Evolutionary conservation across 2,113 vertebrate species (phyloP).

Genomic region (Rattus rattus): DNA sequence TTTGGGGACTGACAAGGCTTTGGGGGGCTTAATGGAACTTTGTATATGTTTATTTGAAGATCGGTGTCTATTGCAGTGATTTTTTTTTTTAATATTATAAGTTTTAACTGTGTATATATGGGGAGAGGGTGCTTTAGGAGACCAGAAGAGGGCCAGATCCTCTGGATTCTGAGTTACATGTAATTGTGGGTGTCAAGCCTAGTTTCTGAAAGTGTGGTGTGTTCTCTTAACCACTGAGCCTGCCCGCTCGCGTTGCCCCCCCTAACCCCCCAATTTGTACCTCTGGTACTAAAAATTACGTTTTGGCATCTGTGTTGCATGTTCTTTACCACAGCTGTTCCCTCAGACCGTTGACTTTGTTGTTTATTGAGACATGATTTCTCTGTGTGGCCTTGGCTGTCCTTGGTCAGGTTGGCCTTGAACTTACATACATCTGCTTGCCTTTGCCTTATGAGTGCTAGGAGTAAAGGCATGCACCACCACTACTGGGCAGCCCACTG

Average conservation of each 20-base stretch:
- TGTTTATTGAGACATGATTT: neutral
- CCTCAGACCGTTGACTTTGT: neutral
- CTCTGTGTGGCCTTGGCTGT: neutral
- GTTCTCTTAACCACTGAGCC: neutral
- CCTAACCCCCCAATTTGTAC: neutral
- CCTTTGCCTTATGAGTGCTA: neutral
- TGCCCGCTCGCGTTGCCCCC: too few species aligned
- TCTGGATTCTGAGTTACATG: neutral
- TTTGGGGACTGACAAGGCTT: neutral
- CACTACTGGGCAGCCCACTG: neutral
- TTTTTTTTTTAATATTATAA: neutral
- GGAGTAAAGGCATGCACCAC: neutral
- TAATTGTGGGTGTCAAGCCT: neutral
- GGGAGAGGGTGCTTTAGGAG: neutral
- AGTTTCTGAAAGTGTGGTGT: neutral
- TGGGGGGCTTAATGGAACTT: slow-evolving; percentile 35
- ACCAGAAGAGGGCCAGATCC: neutral
- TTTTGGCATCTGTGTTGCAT: neutral
- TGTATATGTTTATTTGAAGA: neutral
- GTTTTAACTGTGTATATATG: neutral
- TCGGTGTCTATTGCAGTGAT: neutral
- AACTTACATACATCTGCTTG: neutral
- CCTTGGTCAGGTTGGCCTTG: neutral
- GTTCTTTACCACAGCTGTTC: too few species aligned
- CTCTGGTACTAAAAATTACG: neutral